A percentile compares a stretch with the other conserved stretches of the same genome.
Conservation (phyloP, 2,888 invertebrate species). For the Aphrophora alni region DNA sequence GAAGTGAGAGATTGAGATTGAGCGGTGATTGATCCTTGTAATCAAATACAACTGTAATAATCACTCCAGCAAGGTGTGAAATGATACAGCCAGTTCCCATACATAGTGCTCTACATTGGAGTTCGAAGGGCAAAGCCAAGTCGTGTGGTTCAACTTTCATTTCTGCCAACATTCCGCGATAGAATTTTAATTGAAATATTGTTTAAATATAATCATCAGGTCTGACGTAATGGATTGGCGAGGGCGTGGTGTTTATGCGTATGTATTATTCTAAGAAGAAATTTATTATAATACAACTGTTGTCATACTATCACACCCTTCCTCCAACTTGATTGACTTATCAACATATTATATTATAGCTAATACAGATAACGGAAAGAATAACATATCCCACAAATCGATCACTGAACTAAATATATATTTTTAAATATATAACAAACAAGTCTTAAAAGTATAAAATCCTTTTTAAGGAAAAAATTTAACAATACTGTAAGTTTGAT, state of each 20-base stretch:
- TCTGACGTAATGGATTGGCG: not conserved
- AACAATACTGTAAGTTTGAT: too few relatives aligned
- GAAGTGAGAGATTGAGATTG: not conserved
- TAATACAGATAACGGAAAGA: too few relatives aligned
- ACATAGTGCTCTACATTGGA: not conserved
- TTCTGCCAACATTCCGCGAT: not conserved
- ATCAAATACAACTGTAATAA: not conserved
- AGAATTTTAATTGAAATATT: slow-evolving; percentile 9
- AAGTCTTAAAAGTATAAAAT: too few relatives aligned
- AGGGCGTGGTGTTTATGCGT: not conserved
- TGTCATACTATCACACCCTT: too few relatives aligned
- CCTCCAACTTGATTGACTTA: too few relatives aligned
- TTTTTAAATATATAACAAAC: too few relatives aligned
- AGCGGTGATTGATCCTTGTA: not conserved
- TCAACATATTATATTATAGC: too few relatives aligned
- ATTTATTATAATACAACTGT: too few relatives aligned
- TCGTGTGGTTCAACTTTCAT: slow-evolving; percentile 5
- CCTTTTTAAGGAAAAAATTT: too few relatives aligned
- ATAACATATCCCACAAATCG: too few relatives aligned
- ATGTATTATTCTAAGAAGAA: not conserved
- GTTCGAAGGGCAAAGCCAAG: not conserved
- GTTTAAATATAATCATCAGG: slow-evolving; percentile 2
- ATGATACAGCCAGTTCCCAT: not conserved
- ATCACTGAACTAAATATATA: too few relatives aligned
- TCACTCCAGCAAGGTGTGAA: not conserved